Conservation (phyloP, 2,888 invertebrate genomes). For the Sarcophaga variegata region DNA sequence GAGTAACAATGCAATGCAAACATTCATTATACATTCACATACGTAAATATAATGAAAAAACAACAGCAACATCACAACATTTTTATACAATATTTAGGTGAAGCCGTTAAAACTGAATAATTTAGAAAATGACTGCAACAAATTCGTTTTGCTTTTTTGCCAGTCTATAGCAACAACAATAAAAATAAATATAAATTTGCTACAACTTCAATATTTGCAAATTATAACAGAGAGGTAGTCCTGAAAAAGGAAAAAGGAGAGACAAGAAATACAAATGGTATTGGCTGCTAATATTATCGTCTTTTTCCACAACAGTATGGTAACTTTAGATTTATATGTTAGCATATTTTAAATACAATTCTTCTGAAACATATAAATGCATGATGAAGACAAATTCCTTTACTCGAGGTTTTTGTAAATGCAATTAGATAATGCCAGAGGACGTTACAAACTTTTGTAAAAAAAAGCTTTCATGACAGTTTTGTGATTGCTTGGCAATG, state of each 20-base stretch:
- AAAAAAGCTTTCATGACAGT: too few relatives aligned
- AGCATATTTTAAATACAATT: too few relatives aligned
- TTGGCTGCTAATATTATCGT: too few relatives aligned
- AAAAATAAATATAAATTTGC: not conserved
- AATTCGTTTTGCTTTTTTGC: not conserved
- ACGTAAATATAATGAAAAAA: not conserved
- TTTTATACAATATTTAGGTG: not conserved
- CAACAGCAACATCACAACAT: not conserved
- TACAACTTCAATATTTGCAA: too few relatives aligned
- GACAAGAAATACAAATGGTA: not conserved
- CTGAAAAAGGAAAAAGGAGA: not conserved
- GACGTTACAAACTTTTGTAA: too few relatives aligned
- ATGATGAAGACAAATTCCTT: too few relatives aligned
- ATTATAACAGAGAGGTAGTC: not conserved
- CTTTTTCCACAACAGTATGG: too few relatives aligned
- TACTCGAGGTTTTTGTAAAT: too few relatives aligned
- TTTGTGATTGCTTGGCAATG: too few relatives aligned
- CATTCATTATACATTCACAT: not conserved
- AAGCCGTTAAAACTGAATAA: conserved; percentile 1
- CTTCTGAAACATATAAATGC: too few relatives aligned
- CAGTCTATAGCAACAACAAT: not conserved
- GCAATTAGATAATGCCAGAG: too few relatives aligned
- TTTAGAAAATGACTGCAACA: not conserved
- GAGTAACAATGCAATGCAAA: not conserved
- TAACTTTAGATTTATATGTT: too few relatives aligned